Conservation (phyloP, 2,113 vertebrate species). For the Ceyx cyanopectus region DNA sequence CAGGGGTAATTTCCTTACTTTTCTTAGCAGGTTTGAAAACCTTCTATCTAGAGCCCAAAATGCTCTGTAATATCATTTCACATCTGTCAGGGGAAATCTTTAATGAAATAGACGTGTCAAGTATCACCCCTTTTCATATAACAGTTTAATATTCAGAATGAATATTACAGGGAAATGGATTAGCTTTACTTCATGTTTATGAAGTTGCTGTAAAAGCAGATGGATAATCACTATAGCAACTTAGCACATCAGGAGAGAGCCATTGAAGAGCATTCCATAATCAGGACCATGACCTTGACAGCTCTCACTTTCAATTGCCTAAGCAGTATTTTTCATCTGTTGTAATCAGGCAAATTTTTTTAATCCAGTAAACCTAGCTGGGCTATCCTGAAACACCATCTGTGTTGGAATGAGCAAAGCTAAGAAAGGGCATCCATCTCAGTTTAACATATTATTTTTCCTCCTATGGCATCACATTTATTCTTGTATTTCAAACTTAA, state of each 20-base stretch:
- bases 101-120: conserved; percentile 23
- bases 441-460: neutral
- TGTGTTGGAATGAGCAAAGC: neutral
- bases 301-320: conserved; percentile 37
- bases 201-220: conserved; percentile 59
- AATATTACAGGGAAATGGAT: conserved; percentile 51
- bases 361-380: neutral
- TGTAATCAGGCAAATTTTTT: conserved; percentile 29
- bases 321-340: conserved; percentile 44
- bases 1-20: neutral
- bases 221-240: conserved; percentile 69
- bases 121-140: conserved; percentile 13
- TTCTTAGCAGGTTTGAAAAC: neutral
- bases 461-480: neutral
- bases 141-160: conserved; percentile 52
- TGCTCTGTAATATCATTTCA: neutral
- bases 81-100: conserved; percentile 7
- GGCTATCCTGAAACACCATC: neutral
- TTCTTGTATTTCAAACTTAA: neutral
- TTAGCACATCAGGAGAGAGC: conserved; percentile 32
- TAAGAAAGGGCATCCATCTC: neutral
- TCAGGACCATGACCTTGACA: conserved; percentile 40
- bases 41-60: neutral
- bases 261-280: conserved; percentile 55
- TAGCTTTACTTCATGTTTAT: conserved; percentile 57